Conservation (phyloP, 2,888 invertebrate species). For the Hecatera dysodea region DNA sequence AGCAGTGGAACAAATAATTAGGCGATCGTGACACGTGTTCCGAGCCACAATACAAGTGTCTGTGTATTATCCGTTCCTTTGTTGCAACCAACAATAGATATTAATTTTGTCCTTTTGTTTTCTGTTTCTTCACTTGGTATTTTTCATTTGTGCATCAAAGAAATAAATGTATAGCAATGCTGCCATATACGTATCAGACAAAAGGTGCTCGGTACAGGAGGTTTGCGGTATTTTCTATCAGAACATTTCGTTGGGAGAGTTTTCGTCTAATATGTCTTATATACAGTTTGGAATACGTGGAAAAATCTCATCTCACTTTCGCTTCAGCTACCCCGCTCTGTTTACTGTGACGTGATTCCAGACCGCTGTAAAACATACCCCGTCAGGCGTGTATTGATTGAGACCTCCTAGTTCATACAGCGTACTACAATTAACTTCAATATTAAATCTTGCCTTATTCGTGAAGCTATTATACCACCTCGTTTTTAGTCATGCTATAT, state of each 20-base stretch:
- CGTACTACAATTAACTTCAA: constrained; percentile 19
- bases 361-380: neutral
- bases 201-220: constrained; percentile 4
- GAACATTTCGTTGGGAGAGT: constrained; percentile 17
- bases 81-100: constrained; percentile 35
- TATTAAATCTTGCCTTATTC: constrained; percentile 38
- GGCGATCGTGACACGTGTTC: constrained; percentile 41
- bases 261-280: constrained; percentile 25
- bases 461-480: constrained; percentile 50
- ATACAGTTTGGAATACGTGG: constrained; percentile 19
- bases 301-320: neutral
- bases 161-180: constrained; percentile 14
- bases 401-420: constrained; percentile 19
- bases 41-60: constrained; percentile 15
- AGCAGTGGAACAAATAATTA: constrained; percentile 49
- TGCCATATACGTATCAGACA: constrained; percentile 14
- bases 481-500: constrained; percentile 60
- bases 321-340: neutral
- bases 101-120: constrained; percentile 41
- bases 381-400: constrained; percentile 9
- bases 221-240: constrained; percentile 4
- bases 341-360: neutral
- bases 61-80: constrained; percentile 37
- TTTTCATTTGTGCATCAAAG: constrained; percentile 41
- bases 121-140: constrained; percentile 24